Evolutionary conservation across 23 tunicate species (phyloP), one percentile per base, ranked within the genome.

Genomic region (Clavelina lepadiformis): DNA sequence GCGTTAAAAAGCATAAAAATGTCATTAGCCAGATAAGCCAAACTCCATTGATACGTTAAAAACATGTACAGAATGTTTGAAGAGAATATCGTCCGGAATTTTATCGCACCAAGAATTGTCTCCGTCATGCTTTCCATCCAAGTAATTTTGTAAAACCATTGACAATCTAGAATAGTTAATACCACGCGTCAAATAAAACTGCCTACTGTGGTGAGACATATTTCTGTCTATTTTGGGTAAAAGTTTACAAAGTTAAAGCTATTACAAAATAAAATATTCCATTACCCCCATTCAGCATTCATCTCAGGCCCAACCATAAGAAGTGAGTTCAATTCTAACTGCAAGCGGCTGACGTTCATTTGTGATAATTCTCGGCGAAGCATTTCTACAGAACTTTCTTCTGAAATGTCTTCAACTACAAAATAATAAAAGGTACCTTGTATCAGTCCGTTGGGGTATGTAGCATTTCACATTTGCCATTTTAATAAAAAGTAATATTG

Each of bases 251-350:
- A n/a, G n/a, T n/a, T n/a, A n/a, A n/a, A n/a, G n/a, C n/a, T n/a
- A n/a, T n/a, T n/a, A 49, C 22, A 49, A 21, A 2, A 2, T n/a
- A n/a, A n/a, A n/a, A n/a, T n/a, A n/a, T 25, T 28, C 28, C 28
- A 3, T 59, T 22, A 72, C 78, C 78, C 38, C 78, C 78, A 72
- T 4, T 59, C 78, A 30, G 68, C 35, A 7, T 72, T 38, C 53
- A 72, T 56, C 23, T 53, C 57, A 4, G 78, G 78, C 4, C 78
- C 78, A 41, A 72, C 41, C 78, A 72, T 72, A 20, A 72, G n/a
- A 27, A 72, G 21, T 1, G 78, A 38, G 33, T 72, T 72, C 6
- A 72, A 45, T 30, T 72, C 78, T 19, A 56, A 33, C 31, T 72
- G 78, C 38, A 72, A 27, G 45, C 68, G 31, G 2, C 46, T 32